A percentile compares a stretch with the other conserved stretches of the same genome.
phyloP scores from a whole-genome alignment of 2,888 invertebrate genomes.

The Torymus auratus region DNA sequence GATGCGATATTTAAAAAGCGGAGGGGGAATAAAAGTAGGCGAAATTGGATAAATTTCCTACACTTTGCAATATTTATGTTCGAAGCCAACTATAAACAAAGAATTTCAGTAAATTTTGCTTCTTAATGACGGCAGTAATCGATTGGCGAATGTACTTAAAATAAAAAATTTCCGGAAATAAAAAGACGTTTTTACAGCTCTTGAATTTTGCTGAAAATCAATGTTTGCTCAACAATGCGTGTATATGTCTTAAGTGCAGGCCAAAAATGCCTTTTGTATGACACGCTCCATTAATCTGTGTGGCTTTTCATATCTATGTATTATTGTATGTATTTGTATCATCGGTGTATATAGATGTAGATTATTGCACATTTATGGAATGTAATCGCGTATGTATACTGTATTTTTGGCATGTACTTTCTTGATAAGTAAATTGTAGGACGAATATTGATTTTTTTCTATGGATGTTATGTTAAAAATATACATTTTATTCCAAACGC shows the following conservation, averaged over 20 bases:
- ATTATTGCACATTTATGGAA: conserved; percentile 25
- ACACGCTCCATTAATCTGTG: conserved; percentile 4
- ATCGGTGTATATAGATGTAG: conserved; percentile 11
- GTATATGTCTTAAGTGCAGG: neutral
- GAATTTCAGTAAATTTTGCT: too few species aligned
- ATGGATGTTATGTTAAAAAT: neutral
- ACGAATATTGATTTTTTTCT: conserved; percentile 39
- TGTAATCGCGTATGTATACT: conserved; percentile 18
- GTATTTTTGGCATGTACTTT: conserved; percentile 30
- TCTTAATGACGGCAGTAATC: too few species aligned
- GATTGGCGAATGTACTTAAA: too few species aligned
- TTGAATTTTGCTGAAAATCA: conserved; percentile 13
- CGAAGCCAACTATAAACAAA: too few species aligned
- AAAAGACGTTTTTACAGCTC: neutral
- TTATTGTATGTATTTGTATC: conserved; percentile 21
- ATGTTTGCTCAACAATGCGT: neutral
- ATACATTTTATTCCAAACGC: neutral
- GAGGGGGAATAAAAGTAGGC: too few species aligned
- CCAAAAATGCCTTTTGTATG: conserved; percentile 22
- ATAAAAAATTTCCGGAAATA: too few species aligned
- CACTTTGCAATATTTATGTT: too few species aligned
- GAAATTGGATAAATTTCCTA: too few species aligned
- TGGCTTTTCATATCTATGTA: conserved; percentile 25
- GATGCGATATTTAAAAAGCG: too few species aligned
- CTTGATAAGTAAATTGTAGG: conserved; percentile 18